A percentile compares a stretch with the other conserved stretches of the same genome.
Evolutionary conservation across 1,140 invertebrate genomes (phyloP).

Genomic region (Drosophila repleta): DNA sequence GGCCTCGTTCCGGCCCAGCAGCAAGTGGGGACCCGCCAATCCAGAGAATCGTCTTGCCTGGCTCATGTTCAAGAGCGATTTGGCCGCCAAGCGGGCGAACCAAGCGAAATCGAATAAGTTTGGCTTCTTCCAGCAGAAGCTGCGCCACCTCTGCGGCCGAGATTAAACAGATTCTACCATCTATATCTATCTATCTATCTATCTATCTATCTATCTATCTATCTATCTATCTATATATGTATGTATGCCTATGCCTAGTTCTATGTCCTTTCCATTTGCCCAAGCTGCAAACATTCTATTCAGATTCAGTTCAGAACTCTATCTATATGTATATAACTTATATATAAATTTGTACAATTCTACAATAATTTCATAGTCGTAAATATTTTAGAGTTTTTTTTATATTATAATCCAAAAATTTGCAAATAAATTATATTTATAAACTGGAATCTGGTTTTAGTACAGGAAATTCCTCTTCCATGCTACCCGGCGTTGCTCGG

Average conservation of each 20-base stretch:
- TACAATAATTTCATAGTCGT: neutral
- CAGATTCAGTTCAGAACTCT: too few relatives aligned
- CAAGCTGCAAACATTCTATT: neutral
- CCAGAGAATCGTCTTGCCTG: constrained; percentile 85
- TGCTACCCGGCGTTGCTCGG: too few relatives aligned
- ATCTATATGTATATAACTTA: neutral
- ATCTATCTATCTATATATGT: neutral
- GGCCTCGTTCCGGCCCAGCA: constrained; percentile 84
- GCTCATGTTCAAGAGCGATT: constrained; percentile 85
- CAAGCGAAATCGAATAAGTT: constrained; percentile 52
- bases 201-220: neutral
- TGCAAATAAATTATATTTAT: constrained; percentile 52
- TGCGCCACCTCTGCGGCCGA: constrained; percentile 56
- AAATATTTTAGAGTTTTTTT: neutral
- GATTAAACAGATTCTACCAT: neutral
- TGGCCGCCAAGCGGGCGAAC: constrained; percentile 45
- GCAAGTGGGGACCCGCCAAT: constrained; percentile 87
- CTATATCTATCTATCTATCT: neutral
- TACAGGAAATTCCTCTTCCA: too few relatives aligned
- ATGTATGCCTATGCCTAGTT: neutral
- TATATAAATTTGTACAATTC: neutral
- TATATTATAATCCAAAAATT: neutral
- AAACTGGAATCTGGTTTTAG: neutral
- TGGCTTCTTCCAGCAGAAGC: constrained; percentile 70
- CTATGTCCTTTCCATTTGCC: neutral